Evolutionary conservation across 2,797 vertebrate genomes (phyloP).

Genomic region (Tiaroga cobitis): DNA sequence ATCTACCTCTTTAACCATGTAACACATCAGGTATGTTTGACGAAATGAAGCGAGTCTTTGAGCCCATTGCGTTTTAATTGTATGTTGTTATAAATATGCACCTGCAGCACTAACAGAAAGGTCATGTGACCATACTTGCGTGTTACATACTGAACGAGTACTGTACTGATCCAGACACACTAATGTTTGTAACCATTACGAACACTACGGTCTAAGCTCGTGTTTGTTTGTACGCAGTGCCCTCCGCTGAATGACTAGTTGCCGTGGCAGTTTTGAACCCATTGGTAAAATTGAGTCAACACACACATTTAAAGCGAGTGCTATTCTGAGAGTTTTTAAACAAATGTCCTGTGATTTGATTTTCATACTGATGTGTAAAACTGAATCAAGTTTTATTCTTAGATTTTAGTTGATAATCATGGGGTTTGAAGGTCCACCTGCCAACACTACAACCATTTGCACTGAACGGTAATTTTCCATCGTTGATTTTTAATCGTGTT

Average conservation of each 20-base stretch:
- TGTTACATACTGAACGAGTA: background rate
- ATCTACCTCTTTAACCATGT: constrained; percentile 56
- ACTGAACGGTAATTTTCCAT: background rate
- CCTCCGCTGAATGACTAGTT: too few species aligned
- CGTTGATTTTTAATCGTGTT: background rate
- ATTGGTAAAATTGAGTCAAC: background rate
- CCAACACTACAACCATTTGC: constrained; percentile 48
- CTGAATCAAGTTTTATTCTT: constrained; percentile 7
- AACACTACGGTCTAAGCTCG: constrained; percentile 35
- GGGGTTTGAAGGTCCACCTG: constrained; percentile 8
- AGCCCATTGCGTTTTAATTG: constrained; percentile 5
- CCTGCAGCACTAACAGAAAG: constrained; percentile 13
- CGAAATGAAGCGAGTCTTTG: constrained; percentile 25
- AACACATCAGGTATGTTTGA: constrained; percentile 30
- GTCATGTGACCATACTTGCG: background rate
- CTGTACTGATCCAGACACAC: constrained; percentile 32
- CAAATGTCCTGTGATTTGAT: constrained; percentile 14
- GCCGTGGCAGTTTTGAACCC: background rate
- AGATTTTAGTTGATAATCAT: background rate
- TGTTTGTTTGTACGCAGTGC: constrained; percentile 12
- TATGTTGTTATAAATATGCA: constrained; percentile 20
- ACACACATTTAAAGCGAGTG: background rate
- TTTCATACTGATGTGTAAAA: background rate
- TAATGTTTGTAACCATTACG: constrained; percentile 14
- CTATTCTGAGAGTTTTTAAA: background rate